Evolutionary conservation across 2,797 vertebrate species (phyloP).

Genomic region (Dipus sagitta): DNA sequence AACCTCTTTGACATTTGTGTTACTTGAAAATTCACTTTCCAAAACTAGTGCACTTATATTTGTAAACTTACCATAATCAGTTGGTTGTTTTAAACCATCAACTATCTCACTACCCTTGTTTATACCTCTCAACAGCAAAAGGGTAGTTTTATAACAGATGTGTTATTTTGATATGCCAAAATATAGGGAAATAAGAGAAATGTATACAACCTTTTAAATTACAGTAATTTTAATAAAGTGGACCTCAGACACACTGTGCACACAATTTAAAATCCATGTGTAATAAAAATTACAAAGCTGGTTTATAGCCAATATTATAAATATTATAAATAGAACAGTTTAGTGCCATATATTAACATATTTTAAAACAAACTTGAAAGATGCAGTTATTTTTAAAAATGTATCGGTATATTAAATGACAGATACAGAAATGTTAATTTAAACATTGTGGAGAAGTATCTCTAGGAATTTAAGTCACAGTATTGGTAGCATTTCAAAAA

Average conservation of each 20-base stretch:
- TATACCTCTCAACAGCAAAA: background rate
- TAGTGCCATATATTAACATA: no score
- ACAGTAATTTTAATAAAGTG: background rate
- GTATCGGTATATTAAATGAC: background rate
- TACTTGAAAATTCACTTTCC: slow-evolving; percentile 21
- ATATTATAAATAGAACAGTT: background rate
- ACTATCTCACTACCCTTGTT: background rate
- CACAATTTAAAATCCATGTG: background rate
- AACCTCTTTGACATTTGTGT: background rate
- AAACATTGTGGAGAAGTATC: background rate
- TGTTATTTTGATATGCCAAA: background rate
- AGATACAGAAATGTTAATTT: background rate
- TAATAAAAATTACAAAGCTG: background rate
- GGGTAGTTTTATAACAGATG: background rate
- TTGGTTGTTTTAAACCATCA: background rate
- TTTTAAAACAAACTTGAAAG: background rate
- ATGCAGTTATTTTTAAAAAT: background rate
- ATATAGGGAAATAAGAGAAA: background rate
- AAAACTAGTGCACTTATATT: background rate
- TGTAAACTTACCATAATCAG: background rate
- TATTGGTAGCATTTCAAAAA: background rate
- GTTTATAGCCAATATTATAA: background rate
- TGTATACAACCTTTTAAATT: background rate
- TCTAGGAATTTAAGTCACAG: background rate
- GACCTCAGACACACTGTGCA: background rate